Conservation (phyloP, 2,888 invertebrate genomes). For the Gerris lacustris region DNA sequence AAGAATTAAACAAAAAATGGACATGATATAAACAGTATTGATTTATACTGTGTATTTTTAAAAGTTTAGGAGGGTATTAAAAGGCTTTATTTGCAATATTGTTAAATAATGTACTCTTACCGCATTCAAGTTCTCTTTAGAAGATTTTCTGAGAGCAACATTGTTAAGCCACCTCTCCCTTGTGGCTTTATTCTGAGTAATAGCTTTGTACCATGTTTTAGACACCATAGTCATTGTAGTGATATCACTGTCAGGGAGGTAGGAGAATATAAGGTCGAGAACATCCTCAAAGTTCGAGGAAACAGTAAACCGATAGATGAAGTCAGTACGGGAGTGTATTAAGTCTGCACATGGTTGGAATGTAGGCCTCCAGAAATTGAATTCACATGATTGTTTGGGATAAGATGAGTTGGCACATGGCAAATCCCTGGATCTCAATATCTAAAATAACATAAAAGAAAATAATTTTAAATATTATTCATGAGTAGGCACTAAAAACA, state of each 20-base stretch:
- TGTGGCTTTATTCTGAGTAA: slow-evolving; percentile 32
- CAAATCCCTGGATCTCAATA: not conserved
- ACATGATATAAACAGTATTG: too few species aligned
- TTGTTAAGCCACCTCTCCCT: slow-evolving; percentile 33
- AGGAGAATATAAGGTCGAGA: slow-evolving; percentile 35
- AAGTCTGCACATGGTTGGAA: not conserved
- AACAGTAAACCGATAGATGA: slow-evolving; percentile 36
- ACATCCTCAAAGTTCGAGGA: slow-evolving; percentile 36
- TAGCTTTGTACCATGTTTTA: slow-evolving; percentile 36
- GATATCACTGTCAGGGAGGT: slow-evolving; percentile 36
- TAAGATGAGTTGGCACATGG: not conserved
- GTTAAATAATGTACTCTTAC: slow-evolving; percentile 18
- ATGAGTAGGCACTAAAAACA: too few species aligned
- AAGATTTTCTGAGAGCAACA: slow-evolving; percentile 33
- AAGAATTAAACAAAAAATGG: too few species aligned
- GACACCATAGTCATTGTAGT: slow-evolving; percentile 37
- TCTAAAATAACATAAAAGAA: too few species aligned
- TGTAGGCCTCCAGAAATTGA: not conserved
- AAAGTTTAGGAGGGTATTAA: too few species aligned
- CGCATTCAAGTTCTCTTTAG: slow-evolving; percentile 36
- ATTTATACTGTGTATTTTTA: too few species aligned
- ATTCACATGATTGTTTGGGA: not conserved
- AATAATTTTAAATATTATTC: too few species aligned
- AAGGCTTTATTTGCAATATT: too few species aligned
- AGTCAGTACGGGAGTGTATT: slow-evolving; percentile 29